These are phyloP conservation scores for Drosophila conformis DNA, from an alignment of 2,888 invertebrate species.

Conservation along the genomic window DNA sequence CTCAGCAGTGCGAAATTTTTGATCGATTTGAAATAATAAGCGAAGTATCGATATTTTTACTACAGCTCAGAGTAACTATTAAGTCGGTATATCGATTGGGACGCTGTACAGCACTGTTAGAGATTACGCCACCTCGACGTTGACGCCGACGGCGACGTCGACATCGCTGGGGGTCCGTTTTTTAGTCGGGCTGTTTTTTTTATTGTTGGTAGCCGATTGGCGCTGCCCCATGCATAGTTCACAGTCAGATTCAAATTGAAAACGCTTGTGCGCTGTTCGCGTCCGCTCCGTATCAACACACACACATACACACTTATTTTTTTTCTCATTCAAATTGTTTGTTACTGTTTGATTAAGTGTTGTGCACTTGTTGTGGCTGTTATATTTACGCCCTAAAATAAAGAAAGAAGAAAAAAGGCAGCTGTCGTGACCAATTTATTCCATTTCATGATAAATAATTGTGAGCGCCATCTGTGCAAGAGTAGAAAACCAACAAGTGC, in stretches of 20 bases:
- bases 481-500: conserved; percentile 63
- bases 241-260: conserved; percentile 64
- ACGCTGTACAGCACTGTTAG: conserved; percentile 20
- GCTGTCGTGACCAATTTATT: conserved; percentile 10
- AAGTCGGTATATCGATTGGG: conserved; percentile 4
- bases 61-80: neutral
- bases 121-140: conserved; percentile 54
- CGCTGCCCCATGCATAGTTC: conserved; percentile 62
- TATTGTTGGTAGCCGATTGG: conserved; percentile 35
- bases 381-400: conserved; percentile 44
- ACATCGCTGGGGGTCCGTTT: conserved; percentile 46
- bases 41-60: conserved; percentile 22
- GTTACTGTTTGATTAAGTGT: conserved; percentile 23
- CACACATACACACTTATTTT: conserved; percentile 1
- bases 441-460: conserved; percentile 24
- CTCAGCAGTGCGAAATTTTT: neutral
- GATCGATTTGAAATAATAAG: neutral
- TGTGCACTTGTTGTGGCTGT: conserved; percentile 25
- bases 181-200: conserved; percentile 21
- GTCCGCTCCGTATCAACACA: conserved; percentile 18
- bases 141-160: conserved; percentile 32
- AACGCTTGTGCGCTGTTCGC: conserved; percentile 50
- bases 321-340: conserved; percentile 22
- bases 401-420: neutral
- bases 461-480: conserved; percentile 18